Conservation (phyloP, 2,888 invertebrate genomes). For the Octonoba sinensis region DNA sequence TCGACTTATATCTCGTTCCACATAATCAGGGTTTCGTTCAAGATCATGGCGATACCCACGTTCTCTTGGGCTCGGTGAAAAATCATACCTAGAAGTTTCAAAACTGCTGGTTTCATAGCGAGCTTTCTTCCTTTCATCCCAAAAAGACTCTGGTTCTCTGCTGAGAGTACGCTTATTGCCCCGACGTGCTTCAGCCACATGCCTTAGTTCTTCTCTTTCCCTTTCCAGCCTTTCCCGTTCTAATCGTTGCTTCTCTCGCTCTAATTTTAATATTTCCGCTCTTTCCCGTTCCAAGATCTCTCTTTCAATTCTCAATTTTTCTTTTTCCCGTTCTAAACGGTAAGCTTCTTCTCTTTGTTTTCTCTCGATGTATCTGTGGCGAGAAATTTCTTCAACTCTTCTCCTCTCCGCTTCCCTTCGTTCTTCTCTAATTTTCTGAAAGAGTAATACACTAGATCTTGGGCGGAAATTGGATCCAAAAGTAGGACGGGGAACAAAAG, state of each 20-base stretch:
- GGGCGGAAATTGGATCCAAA: conserved; percentile 14
- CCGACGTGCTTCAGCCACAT: conserved; percentile 66
- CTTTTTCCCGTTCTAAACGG: conserved; percentile 77
- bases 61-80: conserved; percentile 9
- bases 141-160: conserved; percentile 19
- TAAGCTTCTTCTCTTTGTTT: conserved; percentile 87
- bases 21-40: conserved; percentile 18
- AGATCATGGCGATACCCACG: conserved; percentile 21
- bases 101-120: conserved; percentile 31
- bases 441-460: background rate
- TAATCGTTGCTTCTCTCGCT: conserved; percentile 78
- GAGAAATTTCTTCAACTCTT: conserved; percentile 82
- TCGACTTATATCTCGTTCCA: conserved; percentile 17
- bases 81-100: conserved; percentile 34
- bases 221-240: conserved; percentile 71
- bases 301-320: conserved; percentile 70
- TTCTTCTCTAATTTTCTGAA: conserved; percentile 13
- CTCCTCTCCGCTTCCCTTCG: conserved; percentile 79
- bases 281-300: conserved; percentile 75
- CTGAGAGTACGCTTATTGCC: conserved; percentile 42
- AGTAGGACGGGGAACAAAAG: conserved; percentile 12
- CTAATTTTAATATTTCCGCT: conserved; percentile 85
- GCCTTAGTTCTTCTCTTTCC: conserved; percentile 47
- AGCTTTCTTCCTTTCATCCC: conserved; percentile 38
- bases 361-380: conserved; percentile 84